Conservation (phyloP, 2,888 invertebrate species). For the Tiliacea citrago region DNA sequence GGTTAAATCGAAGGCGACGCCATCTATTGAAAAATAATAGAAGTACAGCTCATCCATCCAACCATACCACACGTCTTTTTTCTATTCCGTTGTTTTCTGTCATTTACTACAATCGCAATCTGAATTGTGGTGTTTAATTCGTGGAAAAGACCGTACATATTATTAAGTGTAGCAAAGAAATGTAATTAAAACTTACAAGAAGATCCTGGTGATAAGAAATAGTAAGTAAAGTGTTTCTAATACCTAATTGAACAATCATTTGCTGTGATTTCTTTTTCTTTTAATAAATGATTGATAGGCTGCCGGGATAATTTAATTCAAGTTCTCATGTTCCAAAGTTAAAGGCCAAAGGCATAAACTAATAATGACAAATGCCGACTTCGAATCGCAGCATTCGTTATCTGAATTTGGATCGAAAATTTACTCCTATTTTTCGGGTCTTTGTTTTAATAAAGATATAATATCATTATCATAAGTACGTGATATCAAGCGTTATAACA, state of each 20-base stretch:
- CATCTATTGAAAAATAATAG: slow-evolving; percentile 78
- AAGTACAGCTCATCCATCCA: slow-evolving; percentile 76
- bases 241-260: slow-evolving; percentile 69
- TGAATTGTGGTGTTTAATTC: slow-evolving; percentile 74
- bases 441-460: slow-evolving; percentile 61
- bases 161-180: slow-evolving; percentile 75
- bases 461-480: slow-evolving; percentile 69
- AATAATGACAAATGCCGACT: slow-evolving; percentile 26
- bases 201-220: slow-evolving; percentile 72
- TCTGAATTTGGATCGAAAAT: slow-evolving; percentile 50
- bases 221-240: slow-evolving; percentile 78
- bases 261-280: slow-evolving; percentile 76
- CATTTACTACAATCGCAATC: slow-evolving; percentile 81
- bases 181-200: slow-evolving; percentile 66
- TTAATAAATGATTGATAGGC: slow-evolving; percentile 53
- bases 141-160: slow-evolving; percentile 73
- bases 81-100: slow-evolving; percentile 87
- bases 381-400: slow-evolving; percentile 35
- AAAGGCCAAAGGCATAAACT: slow-evolving; percentile 5
- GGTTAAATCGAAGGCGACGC: slow-evolving; percentile 69
- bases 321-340: slow-evolving; percentile 20
- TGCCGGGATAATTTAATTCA: slow-evolving; percentile 39
- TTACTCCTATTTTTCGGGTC: slow-evolving; percentile 58
- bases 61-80: slow-evolving; percentile 84
- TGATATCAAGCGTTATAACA: slow-evolving; percentile 69